Base-by-base conservation (phyloP, 2,888 invertebrate genomes). In the Gandaritis pyraliata region DNA sequence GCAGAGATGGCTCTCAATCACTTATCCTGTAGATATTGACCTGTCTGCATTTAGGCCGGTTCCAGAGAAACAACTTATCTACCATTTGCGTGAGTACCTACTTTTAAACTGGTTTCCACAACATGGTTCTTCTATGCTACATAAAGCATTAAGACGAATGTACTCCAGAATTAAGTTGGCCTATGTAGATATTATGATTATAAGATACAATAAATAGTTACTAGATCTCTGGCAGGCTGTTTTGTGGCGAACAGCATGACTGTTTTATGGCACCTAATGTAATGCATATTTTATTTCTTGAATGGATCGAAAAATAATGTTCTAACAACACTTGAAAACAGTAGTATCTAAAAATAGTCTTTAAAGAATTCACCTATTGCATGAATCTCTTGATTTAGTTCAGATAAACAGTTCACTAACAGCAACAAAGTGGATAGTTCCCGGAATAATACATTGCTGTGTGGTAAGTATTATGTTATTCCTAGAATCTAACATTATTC, bases 1-100 rank as follows among this genome's bases (percentile, higher is more conserved):
- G 66, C 94, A 95, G 60, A 88, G 97, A 63, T 98, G 98, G 98
- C 93, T 95, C n/a, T 95, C 96, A 2, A 95, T 96, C 78, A 96
- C 96, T 43, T 98, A 95, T 77, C 96, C 96, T 29, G 94, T 96
- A 0, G 96, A 96, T 76, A 94, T 95, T 77, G 95, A 96, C 76
- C 88, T 95, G 18, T 93, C 95, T 5, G 88, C 94, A 6, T 95
- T 94, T 73, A 90, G 93, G 64, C 94, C 95, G 18, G 94, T 94
- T 70, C 88, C 93, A 0, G 95, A 95, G 68, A 95, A 95, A 72
- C 95, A 96, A 76, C 87, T 95, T 7, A 95, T 96, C 71, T 95
- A 95, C 75, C 94, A 94, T 79, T 88, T 95, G 81, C 95, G 96
- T 96, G 88, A 93, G 95, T 94, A 50, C 11, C 6, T 54, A 38